These are phyloP conservation scores for Bradypodion pumilum DNA, from an alignment of 2,797 vertebrate genomes.

Conservation along the genomic window DNA sequence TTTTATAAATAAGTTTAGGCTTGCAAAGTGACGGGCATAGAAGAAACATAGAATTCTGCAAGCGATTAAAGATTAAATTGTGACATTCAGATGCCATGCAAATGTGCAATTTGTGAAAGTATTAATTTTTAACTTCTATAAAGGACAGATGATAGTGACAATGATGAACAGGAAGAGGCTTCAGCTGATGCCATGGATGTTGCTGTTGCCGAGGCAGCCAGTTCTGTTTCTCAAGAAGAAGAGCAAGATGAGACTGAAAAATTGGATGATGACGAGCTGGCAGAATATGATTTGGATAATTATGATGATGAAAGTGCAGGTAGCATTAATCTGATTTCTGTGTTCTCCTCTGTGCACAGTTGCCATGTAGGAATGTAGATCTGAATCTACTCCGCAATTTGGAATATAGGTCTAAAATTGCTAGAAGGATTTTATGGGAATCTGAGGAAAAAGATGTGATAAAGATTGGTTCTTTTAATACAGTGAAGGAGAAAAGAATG, in stretches of 20 bases:
- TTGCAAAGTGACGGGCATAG: not conserved
- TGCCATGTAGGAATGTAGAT: too few relatives aligned
- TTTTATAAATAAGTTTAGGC: not conserved
- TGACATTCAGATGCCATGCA: not conserved
- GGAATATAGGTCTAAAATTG: not conserved
- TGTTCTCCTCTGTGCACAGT: not conserved
- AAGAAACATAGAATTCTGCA: not conserved
- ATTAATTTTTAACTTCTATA: constrained; percentile 45
- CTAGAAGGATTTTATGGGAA: not conserved
- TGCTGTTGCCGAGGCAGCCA: constrained; percentile 26
- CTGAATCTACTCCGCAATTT: not conserved
- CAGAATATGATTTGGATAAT: constrained; percentile 89
- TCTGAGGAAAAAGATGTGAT: not conserved
- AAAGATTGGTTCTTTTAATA: not conserved
- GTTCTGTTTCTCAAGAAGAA: constrained; percentile 51
- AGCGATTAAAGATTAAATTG: not conserved
- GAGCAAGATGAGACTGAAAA: constrained; percentile 53
- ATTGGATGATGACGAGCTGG: constrained; percentile 83
- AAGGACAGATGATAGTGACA: constrained; percentile 74
- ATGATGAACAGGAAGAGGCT: constrained; percentile 69
- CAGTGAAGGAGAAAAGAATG: not conserved
- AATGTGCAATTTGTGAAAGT: not conserved
- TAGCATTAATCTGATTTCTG: constrained; percentile 46
- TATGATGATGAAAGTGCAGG: constrained; percentile 88
- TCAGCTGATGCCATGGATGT: constrained; percentile 34